Evolutionary conservation across 2,888 invertebrate species (phyloP).

Genomic region (Priocnemis perturbator): DNA sequence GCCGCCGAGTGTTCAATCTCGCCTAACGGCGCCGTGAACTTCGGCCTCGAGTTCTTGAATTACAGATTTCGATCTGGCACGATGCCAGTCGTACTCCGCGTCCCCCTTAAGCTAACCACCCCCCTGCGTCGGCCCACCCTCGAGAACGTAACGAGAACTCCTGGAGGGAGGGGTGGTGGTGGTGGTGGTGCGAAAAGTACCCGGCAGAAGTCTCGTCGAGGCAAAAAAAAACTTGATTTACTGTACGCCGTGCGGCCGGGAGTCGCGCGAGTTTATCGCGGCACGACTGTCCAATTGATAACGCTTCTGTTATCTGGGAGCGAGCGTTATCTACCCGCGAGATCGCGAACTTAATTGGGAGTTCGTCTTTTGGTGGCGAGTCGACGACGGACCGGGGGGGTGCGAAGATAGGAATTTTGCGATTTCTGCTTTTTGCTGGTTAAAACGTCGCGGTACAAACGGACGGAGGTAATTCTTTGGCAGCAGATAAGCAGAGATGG

Average conservation of each 20-base stretch:
- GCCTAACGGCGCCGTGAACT: too few relatives aligned
- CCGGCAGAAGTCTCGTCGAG: neutral
- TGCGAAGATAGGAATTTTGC: too few relatives aligned
- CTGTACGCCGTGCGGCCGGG: neutral
- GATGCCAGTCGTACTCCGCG: slow-evolving; percentile 31
- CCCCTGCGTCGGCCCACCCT: slow-evolving; percentile 44
- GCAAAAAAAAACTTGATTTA: slow-evolving; percentile 14
- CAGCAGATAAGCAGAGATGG: too few relatives aligned
- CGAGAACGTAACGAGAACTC: neutral
- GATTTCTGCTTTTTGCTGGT: neutral
- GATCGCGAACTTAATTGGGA: too few relatives aligned
- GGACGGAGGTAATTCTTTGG: too few relatives aligned
- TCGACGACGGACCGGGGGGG: too few relatives aligned
- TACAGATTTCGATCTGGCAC: slow-evolving; percentile 34
- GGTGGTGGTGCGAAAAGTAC: slow-evolving; percentile 10
- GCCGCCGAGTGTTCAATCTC: too few relatives aligned
- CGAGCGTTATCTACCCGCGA: too few relatives aligned
- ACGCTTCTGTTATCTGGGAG: too few relatives aligned
- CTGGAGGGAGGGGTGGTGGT: too few relatives aligned
- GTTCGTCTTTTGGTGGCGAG: neutral
- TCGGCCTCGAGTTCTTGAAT: slow-evolving; percentile 20
- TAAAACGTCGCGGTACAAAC: too few relatives aligned
- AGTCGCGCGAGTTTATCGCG: slow-evolving; percentile 3
- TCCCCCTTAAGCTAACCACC: slow-evolving; percentile 27
- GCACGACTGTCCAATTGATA: neutral